Evolutionary conservation across 2,113 vertebrate species (phyloP).

Genomic region (Psilopsiagon aurifrons): DNA sequence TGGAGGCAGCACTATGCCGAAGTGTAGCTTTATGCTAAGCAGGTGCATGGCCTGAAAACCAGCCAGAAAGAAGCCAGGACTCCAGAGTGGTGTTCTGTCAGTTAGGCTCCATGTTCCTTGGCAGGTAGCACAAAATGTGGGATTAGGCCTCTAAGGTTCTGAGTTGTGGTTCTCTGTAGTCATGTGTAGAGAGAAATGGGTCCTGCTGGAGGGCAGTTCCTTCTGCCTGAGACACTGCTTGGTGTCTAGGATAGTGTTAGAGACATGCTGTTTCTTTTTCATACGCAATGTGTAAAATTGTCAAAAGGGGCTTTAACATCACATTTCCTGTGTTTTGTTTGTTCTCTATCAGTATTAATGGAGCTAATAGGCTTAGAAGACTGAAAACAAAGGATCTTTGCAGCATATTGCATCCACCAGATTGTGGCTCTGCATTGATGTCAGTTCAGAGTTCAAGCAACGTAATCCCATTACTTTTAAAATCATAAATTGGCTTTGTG

Average conservation of each 20-base stretch:
- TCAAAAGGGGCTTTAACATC: background rate
- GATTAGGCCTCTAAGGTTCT: background rate
- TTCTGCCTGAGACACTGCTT: background rate
- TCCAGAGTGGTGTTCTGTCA: rapidly evolving
- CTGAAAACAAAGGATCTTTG: background rate
- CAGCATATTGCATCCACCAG: background rate
- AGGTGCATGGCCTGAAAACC: background rate
- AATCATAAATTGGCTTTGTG: background rate
- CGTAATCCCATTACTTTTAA: background rate
- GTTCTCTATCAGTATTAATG: background rate
- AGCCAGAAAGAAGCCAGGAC: background rate
- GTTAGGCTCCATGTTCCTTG: background rate
- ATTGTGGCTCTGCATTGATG: background rate
- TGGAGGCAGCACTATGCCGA: background rate
- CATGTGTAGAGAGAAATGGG: background rate
- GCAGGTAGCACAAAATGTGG: background rate
- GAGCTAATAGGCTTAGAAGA: background rate
- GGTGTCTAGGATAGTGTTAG: background rate
- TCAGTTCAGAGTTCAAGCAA: background rate
- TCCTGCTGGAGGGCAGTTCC: background rate
- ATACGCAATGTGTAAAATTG: background rate
- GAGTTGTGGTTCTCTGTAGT: background rate
- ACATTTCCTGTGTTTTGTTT: background rate
- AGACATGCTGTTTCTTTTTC: background rate
- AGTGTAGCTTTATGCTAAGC: background rate